phyloP scores from a whole-genome alignment of 2,797 vertebrate species.

The Scyliorhinus canicula region DNA sequence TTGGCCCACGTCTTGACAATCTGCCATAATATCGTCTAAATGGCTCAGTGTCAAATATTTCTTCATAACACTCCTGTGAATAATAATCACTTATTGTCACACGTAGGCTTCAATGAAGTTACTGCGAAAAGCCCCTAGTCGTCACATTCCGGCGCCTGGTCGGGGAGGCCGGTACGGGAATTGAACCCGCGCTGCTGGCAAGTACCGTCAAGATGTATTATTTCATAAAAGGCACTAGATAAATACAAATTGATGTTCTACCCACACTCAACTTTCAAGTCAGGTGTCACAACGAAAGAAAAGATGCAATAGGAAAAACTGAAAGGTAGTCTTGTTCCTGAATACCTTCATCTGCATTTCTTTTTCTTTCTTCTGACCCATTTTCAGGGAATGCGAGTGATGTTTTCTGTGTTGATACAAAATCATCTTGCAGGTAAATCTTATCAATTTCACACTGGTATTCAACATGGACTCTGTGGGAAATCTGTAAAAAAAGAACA shows the following conservation, averaged over 20 bases:
- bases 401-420: conserved; percentile 52
- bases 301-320: not conserved
- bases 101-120: no score
- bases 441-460: conserved; percentile 75
- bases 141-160: no score
- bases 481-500: conserved; percentile 57
- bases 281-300: not conserved
- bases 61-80: not conserved
- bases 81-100: no score
- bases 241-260: not conserved
- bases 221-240: not conserved
- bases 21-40: not conserved
- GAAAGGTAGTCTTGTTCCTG: not conserved
- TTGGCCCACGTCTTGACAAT: not conserved
- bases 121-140: no score
- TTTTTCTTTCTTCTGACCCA: conserved; percentile 41
- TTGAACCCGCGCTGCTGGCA: no score
- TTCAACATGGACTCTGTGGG: conserved; percentile 75
- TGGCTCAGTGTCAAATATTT: not conserved
- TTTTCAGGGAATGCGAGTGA: conserved; percentile 52
- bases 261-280: not conserved
- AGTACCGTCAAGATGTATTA: not conserved
- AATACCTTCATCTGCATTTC: conserved; percentile 53
- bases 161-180: no score
- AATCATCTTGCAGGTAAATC: conserved; percentile 69